phyloP scores from a whole-genome alignment of 2,888 invertebrate species.

The Leptopilina myrica region DNA sequence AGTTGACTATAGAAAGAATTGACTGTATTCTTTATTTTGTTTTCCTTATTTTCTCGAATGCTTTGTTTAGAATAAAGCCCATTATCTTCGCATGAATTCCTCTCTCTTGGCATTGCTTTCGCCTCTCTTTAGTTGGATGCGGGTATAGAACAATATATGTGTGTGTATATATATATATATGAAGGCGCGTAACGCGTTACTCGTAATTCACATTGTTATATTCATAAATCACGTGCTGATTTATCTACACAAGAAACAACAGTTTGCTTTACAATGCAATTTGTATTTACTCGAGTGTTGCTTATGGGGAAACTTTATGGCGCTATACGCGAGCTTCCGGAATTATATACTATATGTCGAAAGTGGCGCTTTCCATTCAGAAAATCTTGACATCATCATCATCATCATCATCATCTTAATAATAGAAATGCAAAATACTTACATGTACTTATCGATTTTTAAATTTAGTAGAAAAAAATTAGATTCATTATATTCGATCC shows the following conservation, averaged over 20 bases:
- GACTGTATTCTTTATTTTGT: neutral
- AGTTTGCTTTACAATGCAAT: conserved; percentile 48
- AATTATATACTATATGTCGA: neutral
- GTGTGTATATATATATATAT: neutral
- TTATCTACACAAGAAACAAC: conserved; percentile 46
- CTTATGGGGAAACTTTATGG: too few relatives aligned
- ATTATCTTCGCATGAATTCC: conserved; percentile 27
- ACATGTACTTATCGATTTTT: too few relatives aligned
- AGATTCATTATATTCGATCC: too few relatives aligned
- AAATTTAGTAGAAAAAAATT: too few relatives aligned
- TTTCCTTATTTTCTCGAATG: neutral
- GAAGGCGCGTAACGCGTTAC: conserved; percentile 24
- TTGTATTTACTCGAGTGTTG: neutral
- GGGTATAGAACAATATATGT: conserved; percentile 13
- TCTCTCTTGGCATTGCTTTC: conserved; percentile 4
- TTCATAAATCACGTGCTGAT: conserved; percentile 49
- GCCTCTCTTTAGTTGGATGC: neutral
- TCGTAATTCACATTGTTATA: conserved; percentile 46
- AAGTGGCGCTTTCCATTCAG: conserved; percentile 3
- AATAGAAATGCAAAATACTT: too few relatives aligned
- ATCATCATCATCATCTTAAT: neutral
- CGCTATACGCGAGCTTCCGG: too few relatives aligned
- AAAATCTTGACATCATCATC: neutral
- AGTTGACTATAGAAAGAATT: neutral
- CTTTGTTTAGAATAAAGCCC: neutral